A percentile compares a stretch with the other conserved stretches of the same genome.
phyloP scores from a whole-genome alignment of 1,140 invertebrate species.

The Eufriesea mexicana region DNA sequence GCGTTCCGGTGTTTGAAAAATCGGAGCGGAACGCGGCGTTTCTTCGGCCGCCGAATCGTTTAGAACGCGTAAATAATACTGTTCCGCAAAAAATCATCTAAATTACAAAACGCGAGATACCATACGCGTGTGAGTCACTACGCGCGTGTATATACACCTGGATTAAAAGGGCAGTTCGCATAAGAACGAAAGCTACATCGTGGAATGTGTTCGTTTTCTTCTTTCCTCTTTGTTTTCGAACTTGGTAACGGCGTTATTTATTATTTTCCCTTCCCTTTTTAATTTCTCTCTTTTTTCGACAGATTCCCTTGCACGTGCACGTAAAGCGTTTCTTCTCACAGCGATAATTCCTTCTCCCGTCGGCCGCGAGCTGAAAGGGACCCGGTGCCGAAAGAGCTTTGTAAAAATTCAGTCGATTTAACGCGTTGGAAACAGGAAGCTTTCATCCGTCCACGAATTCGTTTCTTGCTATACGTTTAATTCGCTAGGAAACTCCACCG shows the following conservation, averaged over 20 bases:
- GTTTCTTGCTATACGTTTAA: background rate
- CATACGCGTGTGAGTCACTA: slow-evolving; percentile 10
- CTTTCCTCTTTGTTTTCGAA: slow-evolving; percentile 8
- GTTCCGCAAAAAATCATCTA: background rate
- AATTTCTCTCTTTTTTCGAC: no score
- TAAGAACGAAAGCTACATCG: slow-evolving; percentile 30
- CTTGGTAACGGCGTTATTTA: slow-evolving; percentile 26
- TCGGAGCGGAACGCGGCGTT: background rate
- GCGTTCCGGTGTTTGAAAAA: background rate
- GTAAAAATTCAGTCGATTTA: background rate
- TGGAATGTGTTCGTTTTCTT: slow-evolving; percentile 47
- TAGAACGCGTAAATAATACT: slow-evolving; percentile 35
- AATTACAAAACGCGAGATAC: slow-evolving; percentile 29
- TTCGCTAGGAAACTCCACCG: background rate
- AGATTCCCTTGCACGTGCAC: background rate
- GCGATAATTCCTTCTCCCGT: background rate
- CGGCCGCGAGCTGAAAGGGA: background rate
- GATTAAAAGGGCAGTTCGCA: background rate
- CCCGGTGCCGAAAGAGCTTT: background rate
- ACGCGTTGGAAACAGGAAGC: background rate
- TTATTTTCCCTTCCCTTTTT: no score
- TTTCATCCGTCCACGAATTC: background rate
- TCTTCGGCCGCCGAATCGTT: background rate
- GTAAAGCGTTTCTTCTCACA: background rate
- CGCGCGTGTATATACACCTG: background rate